Conservation (phyloP, 2,113 vertebrate genomes). For the Phaethornis superciliosus region DNA sequence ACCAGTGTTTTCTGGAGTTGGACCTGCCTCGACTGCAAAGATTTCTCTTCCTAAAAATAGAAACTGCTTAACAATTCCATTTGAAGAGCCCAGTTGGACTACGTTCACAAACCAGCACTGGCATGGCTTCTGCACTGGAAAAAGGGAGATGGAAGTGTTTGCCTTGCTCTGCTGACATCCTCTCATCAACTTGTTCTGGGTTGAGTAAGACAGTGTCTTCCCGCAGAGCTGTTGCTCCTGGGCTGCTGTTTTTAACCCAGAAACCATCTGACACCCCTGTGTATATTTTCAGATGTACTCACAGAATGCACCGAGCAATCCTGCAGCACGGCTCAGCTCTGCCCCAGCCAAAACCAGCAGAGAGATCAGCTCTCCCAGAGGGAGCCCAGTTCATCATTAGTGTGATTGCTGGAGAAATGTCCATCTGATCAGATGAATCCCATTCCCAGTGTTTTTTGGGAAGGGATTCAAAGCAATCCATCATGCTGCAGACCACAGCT, state of each 20-base stretch:
- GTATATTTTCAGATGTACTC: fast-evolving
- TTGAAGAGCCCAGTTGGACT: neutral
- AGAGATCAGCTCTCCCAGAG: neutral
- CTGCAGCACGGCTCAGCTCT: neutral
- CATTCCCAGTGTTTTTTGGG: neutral
- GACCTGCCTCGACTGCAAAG: neutral
- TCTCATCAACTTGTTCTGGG: neutral
- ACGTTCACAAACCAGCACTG: neutral
- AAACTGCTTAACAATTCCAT: neutral
- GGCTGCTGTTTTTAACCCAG: neutral
- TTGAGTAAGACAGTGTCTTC: neutral
- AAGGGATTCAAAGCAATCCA: neutral
- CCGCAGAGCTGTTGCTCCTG: neutral
- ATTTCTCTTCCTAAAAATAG: neutral
- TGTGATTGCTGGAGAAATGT: neutral
- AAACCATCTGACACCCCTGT: neutral
- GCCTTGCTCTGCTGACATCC: neutral
- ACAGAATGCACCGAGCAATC: neutral
- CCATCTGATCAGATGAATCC: neutral
- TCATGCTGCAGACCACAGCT: neutral
- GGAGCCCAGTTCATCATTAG: neutral
- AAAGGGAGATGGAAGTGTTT: neutral
- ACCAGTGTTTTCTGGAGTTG: neutral
- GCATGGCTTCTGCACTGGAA: neutral
- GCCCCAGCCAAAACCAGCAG: neutral